phyloP scores from a whole-genome alignment of 92 coral and sea anemone species.

The Palythoa grandis region DNA sequence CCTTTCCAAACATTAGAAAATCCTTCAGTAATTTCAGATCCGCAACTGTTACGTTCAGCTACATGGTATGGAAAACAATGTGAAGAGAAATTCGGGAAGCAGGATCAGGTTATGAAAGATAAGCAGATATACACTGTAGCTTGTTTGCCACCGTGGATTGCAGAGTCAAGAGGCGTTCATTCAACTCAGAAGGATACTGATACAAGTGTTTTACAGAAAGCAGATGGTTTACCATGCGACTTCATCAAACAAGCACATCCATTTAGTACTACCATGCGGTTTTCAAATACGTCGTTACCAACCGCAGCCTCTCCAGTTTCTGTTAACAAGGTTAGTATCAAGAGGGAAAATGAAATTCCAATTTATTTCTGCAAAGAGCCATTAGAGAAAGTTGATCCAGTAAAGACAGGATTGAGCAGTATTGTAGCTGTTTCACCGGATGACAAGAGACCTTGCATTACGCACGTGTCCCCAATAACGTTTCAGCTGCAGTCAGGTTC shows the following conservation, averaged over 20 bases:
- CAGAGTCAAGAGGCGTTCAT: background rate
- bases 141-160: background rate
- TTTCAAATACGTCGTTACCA: background rate
- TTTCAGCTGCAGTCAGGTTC: background rate
- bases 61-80: background rate
- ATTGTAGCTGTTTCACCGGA: background rate
- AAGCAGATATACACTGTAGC: background rate
- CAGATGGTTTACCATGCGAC: background rate
- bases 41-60: background rate
- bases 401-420: background rate
- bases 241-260: background rate
- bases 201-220: background rate
- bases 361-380: background rate
- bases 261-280: background rate
- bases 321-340: background rate
- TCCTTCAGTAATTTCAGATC: background rate
- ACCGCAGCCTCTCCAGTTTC: background rate
- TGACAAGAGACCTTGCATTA: background rate
- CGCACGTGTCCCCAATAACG: background rate
- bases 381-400: background rate
- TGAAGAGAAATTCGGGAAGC: background rate
- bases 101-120: background rate
- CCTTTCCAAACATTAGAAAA: background rate
- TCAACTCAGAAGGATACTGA: background rate
- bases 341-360: background rate